Percentiles rank a stretch among this genome's conserved stretches.
phyloP scores from a whole-genome alignment of 2,113 vertebrate genomes.

The Ceuthmochares aereus region DNA sequence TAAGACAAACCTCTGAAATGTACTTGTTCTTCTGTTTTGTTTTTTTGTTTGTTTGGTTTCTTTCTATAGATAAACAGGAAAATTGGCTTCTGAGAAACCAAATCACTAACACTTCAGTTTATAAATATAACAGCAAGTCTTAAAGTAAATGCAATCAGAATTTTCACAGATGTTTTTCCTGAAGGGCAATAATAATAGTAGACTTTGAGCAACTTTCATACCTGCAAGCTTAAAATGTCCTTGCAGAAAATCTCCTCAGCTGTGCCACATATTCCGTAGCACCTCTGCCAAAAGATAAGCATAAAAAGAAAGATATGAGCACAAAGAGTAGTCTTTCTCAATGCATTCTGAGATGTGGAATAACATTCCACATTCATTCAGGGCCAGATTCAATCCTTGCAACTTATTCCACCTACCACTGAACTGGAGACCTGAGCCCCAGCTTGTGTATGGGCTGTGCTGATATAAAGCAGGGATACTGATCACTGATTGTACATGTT shows the following conservation, averaged over 20 bases:
- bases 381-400: neutral
- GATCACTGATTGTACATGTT: neutral
- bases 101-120: slow-evolving; percentile 28
- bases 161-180: slow-evolving; percentile 65
- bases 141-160: slow-evolving; percentile 18
- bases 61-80: slow-evolving; percentile 45
- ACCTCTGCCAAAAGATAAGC: slow-evolving; percentile 37
- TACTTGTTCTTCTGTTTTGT: neutral
- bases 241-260: slow-evolving; percentile 49
- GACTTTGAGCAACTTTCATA: slow-evolving; percentile 44
- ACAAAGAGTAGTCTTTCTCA: neutral
- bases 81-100: slow-evolving; percentile 45
- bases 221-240: slow-evolving; percentile 50
- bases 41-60: neutral
- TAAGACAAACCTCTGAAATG: neutral
- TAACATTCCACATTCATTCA: neutral
- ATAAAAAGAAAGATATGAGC: neutral
- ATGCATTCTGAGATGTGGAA: neutral
- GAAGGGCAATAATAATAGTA: slow-evolving; percentile 45
- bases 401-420: neutral
- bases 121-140: slow-evolving; percentile 13
- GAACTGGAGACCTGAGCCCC: fast-evolving
- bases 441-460: no score
- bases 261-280: neutral
- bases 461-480: neutral